Conservation (phyloP, 2,797 vertebrate genomes). For the Thalassophryne amazonica region DNA sequence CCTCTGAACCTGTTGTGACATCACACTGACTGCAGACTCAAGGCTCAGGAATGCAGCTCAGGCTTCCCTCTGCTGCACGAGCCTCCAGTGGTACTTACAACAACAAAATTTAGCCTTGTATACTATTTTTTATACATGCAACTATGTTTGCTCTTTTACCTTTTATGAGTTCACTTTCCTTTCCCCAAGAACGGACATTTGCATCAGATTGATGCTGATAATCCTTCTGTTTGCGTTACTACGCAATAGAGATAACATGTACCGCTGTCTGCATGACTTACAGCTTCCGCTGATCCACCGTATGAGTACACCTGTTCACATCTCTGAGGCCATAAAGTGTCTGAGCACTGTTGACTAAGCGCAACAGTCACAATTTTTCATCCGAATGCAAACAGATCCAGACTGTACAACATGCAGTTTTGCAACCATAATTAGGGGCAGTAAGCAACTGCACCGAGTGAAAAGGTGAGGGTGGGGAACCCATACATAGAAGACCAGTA, state of each 20-base stretch:
- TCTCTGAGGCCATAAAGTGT: constrained; percentile 42
- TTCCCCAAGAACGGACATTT: background rate
- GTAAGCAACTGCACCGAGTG: constrained; percentile 1
- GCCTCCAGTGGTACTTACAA: constrained; percentile 46
- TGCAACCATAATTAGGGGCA: background rate
- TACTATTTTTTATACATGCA: too few species aligned
- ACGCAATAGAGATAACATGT: constrained; percentile 37
- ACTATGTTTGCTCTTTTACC: too few species aligned
- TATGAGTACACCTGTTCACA: constrained; percentile 19
- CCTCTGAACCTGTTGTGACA: constrained; percentile 53
- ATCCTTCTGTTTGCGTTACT: too few species aligned
- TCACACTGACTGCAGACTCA: constrained; percentile 44
- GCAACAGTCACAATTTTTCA: background rate
- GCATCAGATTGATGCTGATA: too few species aligned
- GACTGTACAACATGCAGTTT: constrained; percentile 8
- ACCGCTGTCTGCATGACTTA: constrained; percentile 55
- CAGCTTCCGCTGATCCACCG: constrained; percentile 33
- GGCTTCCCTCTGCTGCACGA: constrained; percentile 33
- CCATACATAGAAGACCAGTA: constrained; percentile 53
- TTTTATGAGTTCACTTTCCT: background rate
- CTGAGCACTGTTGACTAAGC: too few species aligned
- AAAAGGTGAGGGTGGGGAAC: constrained; percentile 26
- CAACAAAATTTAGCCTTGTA: too few species aligned
- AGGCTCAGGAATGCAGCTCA: constrained; percentile 50
- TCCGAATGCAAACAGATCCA: constrained; percentile 1